Percentiles rank a stretch among this genome's conserved stretches.
Conservation (phyloP, 1,140 invertebrate species). For the Choristoneura fumiferana region DNA sequence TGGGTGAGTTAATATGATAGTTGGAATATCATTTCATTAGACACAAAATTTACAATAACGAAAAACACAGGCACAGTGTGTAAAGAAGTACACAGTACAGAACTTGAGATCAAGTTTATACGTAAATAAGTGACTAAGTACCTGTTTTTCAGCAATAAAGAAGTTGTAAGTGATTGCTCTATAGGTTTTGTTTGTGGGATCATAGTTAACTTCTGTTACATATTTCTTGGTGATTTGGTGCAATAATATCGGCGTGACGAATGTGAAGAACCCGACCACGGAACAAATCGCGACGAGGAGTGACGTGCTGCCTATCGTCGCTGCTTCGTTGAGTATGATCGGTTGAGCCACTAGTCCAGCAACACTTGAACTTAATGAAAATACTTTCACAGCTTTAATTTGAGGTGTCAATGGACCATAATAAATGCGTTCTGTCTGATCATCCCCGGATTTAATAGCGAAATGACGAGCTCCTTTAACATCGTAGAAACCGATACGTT, state of each 20-base stretch:
- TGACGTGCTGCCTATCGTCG: constrained; percentile 77
- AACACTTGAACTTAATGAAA: constrained; percentile 88
- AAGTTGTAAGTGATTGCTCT: constrained; percentile 85
- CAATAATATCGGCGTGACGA: constrained; percentile 89
- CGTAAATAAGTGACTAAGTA: constrained; percentile 44
- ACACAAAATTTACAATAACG: too few relatives aligned
- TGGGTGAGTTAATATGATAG: too few relatives aligned
- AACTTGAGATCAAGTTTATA: too few relatives aligned
- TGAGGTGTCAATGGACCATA: constrained; percentile 82
- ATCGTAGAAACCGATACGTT: constrained; percentile 32
- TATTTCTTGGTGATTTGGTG: constrained; percentile 93
- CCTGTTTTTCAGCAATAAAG: constrained; percentile 82
- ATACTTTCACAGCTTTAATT: constrained; percentile 87
- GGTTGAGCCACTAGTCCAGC: constrained; percentile 86
- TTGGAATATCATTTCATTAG: too few relatives aligned
- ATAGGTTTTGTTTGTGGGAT: constrained; percentile 82
- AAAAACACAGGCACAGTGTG: too few relatives aligned
- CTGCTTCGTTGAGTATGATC: constrained; percentile 81
- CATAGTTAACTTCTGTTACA: constrained; percentile 87
- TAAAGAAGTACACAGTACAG: too few relatives aligned
- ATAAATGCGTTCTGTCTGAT: constrained; percentile 60
- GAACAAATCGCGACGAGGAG: constrained; percentile 81
- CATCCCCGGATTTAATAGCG: constrained; percentile 42
- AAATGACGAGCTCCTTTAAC: constrained; percentile 36
- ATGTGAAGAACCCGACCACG: constrained; percentile 87